Percentiles rank a stretch among this genome's conserved stretches.
phyloP scores from a whole-genome alignment of 2,888 invertebrate species.

The Tanypteryx hageni region DNA sequence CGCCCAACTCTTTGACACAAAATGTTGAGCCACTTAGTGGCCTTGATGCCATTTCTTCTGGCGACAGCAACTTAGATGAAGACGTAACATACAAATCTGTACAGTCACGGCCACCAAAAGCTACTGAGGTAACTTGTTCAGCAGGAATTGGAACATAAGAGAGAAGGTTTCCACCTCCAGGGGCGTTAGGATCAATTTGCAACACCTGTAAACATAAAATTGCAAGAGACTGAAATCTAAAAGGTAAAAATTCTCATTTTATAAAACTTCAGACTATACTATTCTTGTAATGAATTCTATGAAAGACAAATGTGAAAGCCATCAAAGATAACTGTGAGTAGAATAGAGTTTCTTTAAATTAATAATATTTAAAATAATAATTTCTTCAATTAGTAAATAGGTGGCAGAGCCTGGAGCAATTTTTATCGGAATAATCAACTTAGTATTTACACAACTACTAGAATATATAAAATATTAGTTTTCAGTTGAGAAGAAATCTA shows the following conservation, averaged over 20 bases:
- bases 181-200: constrained; percentile 40
- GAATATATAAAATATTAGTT: too few species aligned
- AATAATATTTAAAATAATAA: too few species aligned
- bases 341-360: too few species aligned
- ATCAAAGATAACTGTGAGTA: too few species aligned
- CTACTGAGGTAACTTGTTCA: constrained; percentile 47
- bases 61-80: constrained; percentile 33
- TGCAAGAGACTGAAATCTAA: background rate
- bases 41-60: background rate
- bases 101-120: constrained; percentile 47
- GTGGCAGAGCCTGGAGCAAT: too few species aligned
- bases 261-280: background rate
- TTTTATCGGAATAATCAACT: too few species aligned
- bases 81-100: constrained; percentile 54
- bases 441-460: too few species aligned
- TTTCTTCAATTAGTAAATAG: too few species aligned
- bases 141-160: constrained; percentile 36
- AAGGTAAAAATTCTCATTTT: background rate
- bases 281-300: too few species aligned
- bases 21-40: constrained; percentile 44
- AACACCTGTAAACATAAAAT: background rate
- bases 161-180: constrained; percentile 36
- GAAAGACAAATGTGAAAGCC: too few species aligned
- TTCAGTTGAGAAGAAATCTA: too few species aligned
- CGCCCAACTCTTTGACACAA: constrained; percentile 35